Evolutionary conservation across 2,113 vertebrate genomes (phyloP).

Genomic region (Aviceda subcristata): DNA sequence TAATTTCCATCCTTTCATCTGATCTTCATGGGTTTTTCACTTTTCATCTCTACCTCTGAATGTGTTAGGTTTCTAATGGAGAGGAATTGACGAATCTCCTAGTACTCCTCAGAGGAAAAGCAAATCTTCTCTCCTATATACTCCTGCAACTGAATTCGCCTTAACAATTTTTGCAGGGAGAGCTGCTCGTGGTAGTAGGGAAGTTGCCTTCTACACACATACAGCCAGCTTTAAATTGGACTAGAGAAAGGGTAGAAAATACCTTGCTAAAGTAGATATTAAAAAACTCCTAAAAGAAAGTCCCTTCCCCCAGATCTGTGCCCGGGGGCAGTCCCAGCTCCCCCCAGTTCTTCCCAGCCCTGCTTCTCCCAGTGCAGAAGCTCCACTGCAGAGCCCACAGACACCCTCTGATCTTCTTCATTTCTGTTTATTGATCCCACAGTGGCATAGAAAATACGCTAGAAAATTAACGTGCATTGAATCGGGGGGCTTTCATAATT

Average conservation of each 20-base stretch:
- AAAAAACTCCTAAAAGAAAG: neutral
- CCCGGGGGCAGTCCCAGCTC: neutral
- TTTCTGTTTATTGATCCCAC: neutral
- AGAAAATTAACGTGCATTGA: neutral
- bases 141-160: neutral
- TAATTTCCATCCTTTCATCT: neutral
- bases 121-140: neutral
- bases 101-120: neutral
- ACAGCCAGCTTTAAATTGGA: neutral
- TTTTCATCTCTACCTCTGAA: neutral
- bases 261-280: neutral
- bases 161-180: neutral
- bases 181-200: neutral
- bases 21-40: neutral
- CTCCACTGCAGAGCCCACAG: neutral
- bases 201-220: neutral
- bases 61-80: neutral
- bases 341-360: neutral
- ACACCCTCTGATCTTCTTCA: neutral
- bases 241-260: neutral
- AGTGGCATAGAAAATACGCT: rapidly evolving
- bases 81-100: neutral
- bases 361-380: neutral
- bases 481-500: neutral
- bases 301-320: neutral